Evolutionary conservation across 2,797 vertebrate genomes (phyloP).

Genomic region (Lacerta bilineata): DNA sequence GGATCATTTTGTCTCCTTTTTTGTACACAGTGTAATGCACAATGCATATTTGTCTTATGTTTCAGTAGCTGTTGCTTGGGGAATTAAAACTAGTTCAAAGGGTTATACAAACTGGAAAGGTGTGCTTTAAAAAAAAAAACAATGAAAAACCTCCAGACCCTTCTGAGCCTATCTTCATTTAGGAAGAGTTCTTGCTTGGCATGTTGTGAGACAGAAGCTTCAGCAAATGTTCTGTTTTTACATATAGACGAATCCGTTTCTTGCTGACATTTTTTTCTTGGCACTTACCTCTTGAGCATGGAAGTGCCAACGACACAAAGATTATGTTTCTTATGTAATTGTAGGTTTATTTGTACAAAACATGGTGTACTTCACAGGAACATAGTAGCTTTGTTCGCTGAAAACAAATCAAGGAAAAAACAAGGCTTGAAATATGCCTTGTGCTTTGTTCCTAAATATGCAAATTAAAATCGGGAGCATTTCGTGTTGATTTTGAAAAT

Average conservation of each 20-base stretch:
- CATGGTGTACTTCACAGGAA: slow-evolving; percentile 74
- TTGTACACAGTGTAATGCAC: slow-evolving; percentile 84
- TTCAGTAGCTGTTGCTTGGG: slow-evolving; percentile 80
- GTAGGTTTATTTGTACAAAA: slow-evolving; percentile 74
- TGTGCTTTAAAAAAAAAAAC: slow-evolving; percentile 71
- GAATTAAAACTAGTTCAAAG: slow-evolving; percentile 66
- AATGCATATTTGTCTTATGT: slow-evolving; percentile 80
- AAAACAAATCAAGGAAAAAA: slow-evolving; percentile 21
- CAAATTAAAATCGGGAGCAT: slow-evolving; percentile 46
- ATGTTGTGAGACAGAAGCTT: slow-evolving; percentile 68
- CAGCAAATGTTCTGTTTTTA: slow-evolving; percentile 60
- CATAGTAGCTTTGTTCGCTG: slow-evolving; percentile 57
- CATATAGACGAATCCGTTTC: slow-evolving; percentile 53
- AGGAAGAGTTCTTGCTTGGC: slow-evolving; percentile 73
- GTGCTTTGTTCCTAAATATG: background rate
- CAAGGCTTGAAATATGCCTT: slow-evolving; percentile 22
- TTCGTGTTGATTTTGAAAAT: slow-evolving; percentile 51
- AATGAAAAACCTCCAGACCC: slow-evolving; percentile 68
- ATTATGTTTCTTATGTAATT: slow-evolving; percentile 69
- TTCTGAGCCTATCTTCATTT: slow-evolving; percentile 67
- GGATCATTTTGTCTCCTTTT: slow-evolving; percentile 86
- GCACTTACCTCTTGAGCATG: slow-evolving; percentile 65
- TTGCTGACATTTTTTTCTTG: slow-evolving; percentile 57
- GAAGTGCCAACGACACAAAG: slow-evolving; percentile 40
- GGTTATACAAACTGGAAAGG: slow-evolving; percentile 79